A percentile compares a stretch with the other conserved stretches of the same genome.
phyloP scores from a whole-genome alignment of 2,888 invertebrate species.

The Doris montereyensis region DNA sequence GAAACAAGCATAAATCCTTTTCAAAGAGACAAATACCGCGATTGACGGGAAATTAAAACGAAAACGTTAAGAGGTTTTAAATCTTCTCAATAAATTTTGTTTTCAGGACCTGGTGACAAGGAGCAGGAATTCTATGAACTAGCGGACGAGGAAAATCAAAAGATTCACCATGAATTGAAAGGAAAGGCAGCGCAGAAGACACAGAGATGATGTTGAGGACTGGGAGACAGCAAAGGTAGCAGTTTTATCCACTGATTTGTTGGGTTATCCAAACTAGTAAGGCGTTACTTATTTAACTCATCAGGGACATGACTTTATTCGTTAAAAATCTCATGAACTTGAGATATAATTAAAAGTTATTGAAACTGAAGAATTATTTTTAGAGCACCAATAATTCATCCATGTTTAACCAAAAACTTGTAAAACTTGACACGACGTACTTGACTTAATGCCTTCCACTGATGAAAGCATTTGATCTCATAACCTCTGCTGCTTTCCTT shows the following conservation, averaged over 20 bases:
- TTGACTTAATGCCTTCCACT: too few relatives aligned
- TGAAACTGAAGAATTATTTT: too few relatives aligned
- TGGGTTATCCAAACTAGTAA: too few relatives aligned
- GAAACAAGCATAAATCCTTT: background rate
- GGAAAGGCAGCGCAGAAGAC: conserved; percentile 52
- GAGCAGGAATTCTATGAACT: conserved; percentile 57
- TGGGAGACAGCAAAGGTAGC: conserved; percentile 57
- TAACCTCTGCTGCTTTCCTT: too few relatives aligned
- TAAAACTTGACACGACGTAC: too few relatives aligned
- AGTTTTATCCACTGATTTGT: too few relatives aligned
- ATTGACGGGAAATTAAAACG: background rate
- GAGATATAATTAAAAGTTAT: too few relatives aligned
- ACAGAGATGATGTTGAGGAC: conserved; percentile 58
- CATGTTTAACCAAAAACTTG: too few relatives aligned
- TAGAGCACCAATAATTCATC: too few relatives aligned
- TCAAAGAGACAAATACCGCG: background rate
- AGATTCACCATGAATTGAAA: conserved; percentile 59
- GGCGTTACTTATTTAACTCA: background rate
- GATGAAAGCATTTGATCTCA: too few relatives aligned
- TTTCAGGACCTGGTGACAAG: conserved; percentile 63
- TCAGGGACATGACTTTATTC: background rate
- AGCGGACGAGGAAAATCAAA: conserved; percentile 55
- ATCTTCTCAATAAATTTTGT: too few relatives aligned
- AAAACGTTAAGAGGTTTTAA: background rate
- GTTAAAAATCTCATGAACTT: background rate